Base-by-base conservation (phyloP, 2,113 vertebrate species). In the Chloroceryle aenea region DNA sequence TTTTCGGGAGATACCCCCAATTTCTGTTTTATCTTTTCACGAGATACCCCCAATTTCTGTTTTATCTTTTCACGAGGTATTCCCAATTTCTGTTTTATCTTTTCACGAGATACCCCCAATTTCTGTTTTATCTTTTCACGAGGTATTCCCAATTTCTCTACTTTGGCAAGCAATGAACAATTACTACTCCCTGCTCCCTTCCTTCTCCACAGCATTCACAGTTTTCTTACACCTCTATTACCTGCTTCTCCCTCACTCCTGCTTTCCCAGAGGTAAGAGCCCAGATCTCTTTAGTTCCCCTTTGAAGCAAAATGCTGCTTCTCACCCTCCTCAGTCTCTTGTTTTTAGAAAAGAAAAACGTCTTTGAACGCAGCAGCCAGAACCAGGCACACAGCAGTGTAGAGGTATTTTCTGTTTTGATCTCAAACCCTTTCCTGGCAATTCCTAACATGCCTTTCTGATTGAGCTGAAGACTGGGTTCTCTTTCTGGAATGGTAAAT, bases 141-240 rank as follows among this genome's bases (percentile, higher is more conserved):
- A 40, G 56, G 14, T 22, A 34, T 6, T n/a, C 18, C 8, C 42
- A 20, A 7, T 59, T 50, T 67, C 43, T 34, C 9, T 56, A 8
- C 20, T 59, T 43, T 38, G 34, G 29, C 42, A 52, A 76, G 21
- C 34, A 63, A 27, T 19, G 66, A 82, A 27, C 5, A 55, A 12
- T 20, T 42, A 10, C 10, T 40, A 12, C 6, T 12, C 4, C 25
- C 42, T 16, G 12, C 11, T 2, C 26, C 12, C 3, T 83, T 64
- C 53, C 15, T 56, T 48, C 36, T 14, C 9, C 1, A 0, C 1
- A n/a, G 14, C 14, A 17, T 12, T 72, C 62, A 43, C 26, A 7
- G 1, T 85, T 52, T 48, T 43, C 58, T 72, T n/a, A 14, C 1
- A 14, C 27, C 42, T 25, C 27, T 42, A 0, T 62, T 18, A 36